Percentiles rank a stretch among this genome's conserved stretches.
Evolutionary conservation across 2,888 invertebrate species (phyloP).

Genomic region (Fabriciana adippe): DNA sequence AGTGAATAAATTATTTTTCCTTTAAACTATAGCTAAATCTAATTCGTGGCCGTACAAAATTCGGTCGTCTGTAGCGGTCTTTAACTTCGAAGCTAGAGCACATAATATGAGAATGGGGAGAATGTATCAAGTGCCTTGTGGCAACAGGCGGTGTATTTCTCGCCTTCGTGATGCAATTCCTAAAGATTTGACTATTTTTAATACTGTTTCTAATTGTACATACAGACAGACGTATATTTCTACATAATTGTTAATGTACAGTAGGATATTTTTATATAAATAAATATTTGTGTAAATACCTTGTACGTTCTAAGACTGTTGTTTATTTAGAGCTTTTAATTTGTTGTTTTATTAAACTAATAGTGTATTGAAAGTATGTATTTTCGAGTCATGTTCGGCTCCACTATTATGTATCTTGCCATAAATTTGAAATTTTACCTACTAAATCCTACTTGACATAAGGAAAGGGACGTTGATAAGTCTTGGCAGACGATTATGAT

Average conservation of each 20-base stretch:
- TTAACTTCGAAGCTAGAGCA: background rate
- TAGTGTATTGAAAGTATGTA: constrained; percentile 69
- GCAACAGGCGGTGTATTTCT: constrained; percentile 50
- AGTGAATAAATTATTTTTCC: no score
- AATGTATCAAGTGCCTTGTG: constrained; percentile 49
- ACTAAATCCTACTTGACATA: background rate
- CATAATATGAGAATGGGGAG: background rate
- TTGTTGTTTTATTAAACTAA: constrained; percentile 71
- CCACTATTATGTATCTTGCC: constrained; percentile 31
- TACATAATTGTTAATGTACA: constrained; percentile 79
- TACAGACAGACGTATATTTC: constrained; percentile 71
- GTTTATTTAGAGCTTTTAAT: constrained; percentile 79
- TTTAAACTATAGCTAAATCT: no score
- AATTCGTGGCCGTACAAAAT: no score
- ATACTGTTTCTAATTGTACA: constrained; percentile 77
- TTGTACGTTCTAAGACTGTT: constrained; percentile 81
- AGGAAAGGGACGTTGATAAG: background rate
- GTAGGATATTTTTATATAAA: constrained; percentile 77
- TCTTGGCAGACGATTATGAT: constrained; percentile 4
- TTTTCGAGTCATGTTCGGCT: constrained; percentile 74
- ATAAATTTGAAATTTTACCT: constrained; percentile 19
- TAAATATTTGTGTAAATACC: constrained; percentile 78
- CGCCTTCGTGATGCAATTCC: constrained; percentile 56
- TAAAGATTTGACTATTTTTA: constrained; percentile 78
- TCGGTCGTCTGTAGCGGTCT: background rate